These are phyloP conservation scores for Ctenoplectra terminalis DNA, from an alignment of 1,140 invertebrate species.

Conservation along the genomic window DNA sequence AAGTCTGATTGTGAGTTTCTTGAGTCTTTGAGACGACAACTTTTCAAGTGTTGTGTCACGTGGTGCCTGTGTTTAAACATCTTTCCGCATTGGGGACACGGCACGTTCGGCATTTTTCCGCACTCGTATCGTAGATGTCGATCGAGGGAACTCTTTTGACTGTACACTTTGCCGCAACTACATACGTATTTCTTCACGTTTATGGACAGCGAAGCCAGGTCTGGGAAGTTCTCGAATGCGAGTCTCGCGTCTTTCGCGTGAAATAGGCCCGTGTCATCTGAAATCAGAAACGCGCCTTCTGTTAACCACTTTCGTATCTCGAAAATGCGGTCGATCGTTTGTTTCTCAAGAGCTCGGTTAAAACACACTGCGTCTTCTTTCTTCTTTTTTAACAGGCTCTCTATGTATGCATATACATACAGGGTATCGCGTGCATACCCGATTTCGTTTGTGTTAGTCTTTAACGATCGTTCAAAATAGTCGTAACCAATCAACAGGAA, in stretches of 20 bases:
- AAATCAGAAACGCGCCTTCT: constrained; percentile 47
- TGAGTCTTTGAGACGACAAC: constrained; percentile 72
- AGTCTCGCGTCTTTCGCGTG: neutral
- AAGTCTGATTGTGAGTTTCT: neutral
- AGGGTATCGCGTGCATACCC: too few relatives aligned
- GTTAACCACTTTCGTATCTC: constrained; percentile 4
- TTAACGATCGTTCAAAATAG: too few relatives aligned
- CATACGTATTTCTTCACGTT: constrained; percentile 43
- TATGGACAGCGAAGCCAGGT: neutral
- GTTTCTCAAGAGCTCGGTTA: neutral
- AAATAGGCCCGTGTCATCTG: constrained; percentile 7
- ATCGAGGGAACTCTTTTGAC: constrained; percentile 50
- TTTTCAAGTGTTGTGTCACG: constrained; percentile 81
- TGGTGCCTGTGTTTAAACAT: constrained; percentile 78
- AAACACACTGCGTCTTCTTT: constrained; percentile 3
- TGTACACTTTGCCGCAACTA: constrained; percentile 54
- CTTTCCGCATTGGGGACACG: constrained; percentile 76
- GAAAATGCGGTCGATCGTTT: neutral
- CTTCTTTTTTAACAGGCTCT: neutral
- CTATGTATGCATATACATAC: neutral
- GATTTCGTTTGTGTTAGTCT: neutral
- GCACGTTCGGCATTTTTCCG: constrained; percentile 48
- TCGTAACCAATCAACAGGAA: neutral
- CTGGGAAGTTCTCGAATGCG: neutral
- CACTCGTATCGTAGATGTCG: constrained; percentile 55